phyloP scores from a whole-genome alignment of 2,888 invertebrate species.

The Gerris lacustris region DNA sequence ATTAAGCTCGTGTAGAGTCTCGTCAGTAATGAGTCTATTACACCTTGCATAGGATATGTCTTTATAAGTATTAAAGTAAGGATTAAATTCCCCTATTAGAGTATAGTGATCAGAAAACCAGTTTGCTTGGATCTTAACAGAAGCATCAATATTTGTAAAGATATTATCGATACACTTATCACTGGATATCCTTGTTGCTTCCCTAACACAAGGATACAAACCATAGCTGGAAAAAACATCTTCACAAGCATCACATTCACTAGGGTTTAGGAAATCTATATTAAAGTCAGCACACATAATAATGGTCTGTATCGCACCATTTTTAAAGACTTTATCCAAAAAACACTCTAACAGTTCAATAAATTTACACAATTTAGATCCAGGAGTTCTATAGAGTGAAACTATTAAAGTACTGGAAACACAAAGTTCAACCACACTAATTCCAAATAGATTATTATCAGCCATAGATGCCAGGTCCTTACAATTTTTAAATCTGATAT shows the following conservation, averaged over 20 bases:
- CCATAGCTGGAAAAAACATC: background rate
- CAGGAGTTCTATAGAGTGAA: background rate
- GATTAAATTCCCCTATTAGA: background rate
- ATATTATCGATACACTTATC: background rate
- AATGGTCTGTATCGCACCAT: background rate
- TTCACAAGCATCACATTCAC: background rate
- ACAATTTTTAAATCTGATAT: background rate
- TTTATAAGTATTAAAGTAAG: background rate
- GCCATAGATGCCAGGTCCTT: background rate
- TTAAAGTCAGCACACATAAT: background rate
- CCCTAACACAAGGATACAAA: background rate
- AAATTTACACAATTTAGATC: background rate
- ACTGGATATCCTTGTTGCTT: background rate
- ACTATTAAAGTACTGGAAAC: background rate
- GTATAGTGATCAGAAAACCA: background rate
- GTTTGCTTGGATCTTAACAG: background rate
- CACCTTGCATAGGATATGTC: background rate
- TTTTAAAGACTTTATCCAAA: background rate
- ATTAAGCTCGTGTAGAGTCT: background rate
- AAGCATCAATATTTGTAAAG: background rate
- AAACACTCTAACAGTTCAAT: background rate
- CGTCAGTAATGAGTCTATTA: background rate
- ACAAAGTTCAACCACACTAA: conserved; percentile 1
- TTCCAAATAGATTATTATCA: background rate
- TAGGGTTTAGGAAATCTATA: background rate